These are phyloP conservation scores for Phodopus roborovskii DNA, from an alignment of 2,113 vertebrate species.

Conservation along the genomic window DNA sequence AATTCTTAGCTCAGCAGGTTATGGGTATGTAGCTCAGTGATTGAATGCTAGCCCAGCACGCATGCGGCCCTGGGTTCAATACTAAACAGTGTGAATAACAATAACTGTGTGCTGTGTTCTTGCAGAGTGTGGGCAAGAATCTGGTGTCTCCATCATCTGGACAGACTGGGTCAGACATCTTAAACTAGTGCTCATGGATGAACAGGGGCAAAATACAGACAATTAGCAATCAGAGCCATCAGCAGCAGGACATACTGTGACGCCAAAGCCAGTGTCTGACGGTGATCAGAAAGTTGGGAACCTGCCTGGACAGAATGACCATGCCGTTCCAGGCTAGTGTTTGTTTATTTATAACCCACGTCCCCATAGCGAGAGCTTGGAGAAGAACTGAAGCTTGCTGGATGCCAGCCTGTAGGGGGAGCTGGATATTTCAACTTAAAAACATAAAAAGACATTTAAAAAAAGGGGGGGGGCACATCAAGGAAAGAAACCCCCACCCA, in stretches of 20 bases:
- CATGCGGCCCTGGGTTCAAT: not conserved
- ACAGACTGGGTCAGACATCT: conserved; percentile 14
- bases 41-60: not conserved
- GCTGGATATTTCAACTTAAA: conserved; percentile 48
- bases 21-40: not conserved
- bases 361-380: conserved; percentile 77
- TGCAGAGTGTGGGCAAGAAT: conserved; percentile 16
- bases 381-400: conserved; percentile 30
- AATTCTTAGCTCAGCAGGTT: not conserved
- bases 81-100: not conserved
- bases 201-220: conserved; percentile 11
- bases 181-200: conserved; percentile 28
- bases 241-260: not conserved
- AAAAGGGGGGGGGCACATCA: not conserved
- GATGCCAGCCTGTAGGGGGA: conserved; percentile 70
- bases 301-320: conserved; percentile 69
- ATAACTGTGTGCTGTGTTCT: accelerated
- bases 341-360: conserved; percentile 77
- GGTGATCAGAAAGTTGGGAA: conserved; percentile 57
- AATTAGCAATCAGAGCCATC: not conserved
- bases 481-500: not conserved
- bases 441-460: conserved; percentile 1
- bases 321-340: conserved; percentile 44
- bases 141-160: not conserved
- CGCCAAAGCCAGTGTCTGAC: conserved; percentile 54